Percentiles rank a stretch among this genome's conserved stretches.
phyloP scores from a whole-genome alignment of 2,888 invertebrate genomes.

The Drosophila setosimentum region DNA sequence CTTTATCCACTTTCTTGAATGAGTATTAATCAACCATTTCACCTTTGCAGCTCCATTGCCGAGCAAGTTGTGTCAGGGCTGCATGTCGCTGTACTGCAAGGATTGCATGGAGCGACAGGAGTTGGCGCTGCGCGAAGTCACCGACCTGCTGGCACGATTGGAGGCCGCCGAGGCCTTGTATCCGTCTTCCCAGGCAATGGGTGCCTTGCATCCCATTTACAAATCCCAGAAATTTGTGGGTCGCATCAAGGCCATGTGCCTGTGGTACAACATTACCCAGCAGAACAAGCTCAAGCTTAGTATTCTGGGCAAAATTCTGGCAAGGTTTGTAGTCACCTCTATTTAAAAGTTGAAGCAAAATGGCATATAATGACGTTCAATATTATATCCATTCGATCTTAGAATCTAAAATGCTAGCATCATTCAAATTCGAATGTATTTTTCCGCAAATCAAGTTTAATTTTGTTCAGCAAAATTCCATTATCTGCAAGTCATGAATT shows the following conservation, averaged over 20 bases:
- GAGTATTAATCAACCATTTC: neutral
- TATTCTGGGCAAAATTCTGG: constrained; percentile 89
- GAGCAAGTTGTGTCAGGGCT: constrained; percentile 87
- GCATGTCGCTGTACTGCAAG: constrained; percentile 90
- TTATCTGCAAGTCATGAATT: neutral
- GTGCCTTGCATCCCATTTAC: constrained; percentile 89
- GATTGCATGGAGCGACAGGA: constrained; percentile 90
- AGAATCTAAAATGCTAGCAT: neutral
- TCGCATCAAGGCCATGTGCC: constrained; percentile 90
- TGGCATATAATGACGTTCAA: neutral
- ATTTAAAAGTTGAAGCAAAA: neutral
- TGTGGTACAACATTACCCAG: constrained; percentile 96
- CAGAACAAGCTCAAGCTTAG: constrained; percentile 93
- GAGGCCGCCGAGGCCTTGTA: constrained; percentile 92
- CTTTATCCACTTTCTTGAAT: neutral
- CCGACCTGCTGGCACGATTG: constrained; percentile 89
- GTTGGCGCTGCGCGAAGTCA: constrained; percentile 90
- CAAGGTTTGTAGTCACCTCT: constrained; percentile 64
- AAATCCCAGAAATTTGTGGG: constrained; percentile 84
- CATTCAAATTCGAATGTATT: too few species aligned
- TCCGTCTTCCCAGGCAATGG: constrained; percentile 93
- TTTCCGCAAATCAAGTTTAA: too few species aligned
- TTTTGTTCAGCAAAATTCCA: neutral
- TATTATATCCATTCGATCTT: neutral
- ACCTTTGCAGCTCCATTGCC: constrained; percentile 66